phyloP scores from a whole-genome alignment of 1,140 invertebrate species.

The Oedothorax gibbosus region DNA sequence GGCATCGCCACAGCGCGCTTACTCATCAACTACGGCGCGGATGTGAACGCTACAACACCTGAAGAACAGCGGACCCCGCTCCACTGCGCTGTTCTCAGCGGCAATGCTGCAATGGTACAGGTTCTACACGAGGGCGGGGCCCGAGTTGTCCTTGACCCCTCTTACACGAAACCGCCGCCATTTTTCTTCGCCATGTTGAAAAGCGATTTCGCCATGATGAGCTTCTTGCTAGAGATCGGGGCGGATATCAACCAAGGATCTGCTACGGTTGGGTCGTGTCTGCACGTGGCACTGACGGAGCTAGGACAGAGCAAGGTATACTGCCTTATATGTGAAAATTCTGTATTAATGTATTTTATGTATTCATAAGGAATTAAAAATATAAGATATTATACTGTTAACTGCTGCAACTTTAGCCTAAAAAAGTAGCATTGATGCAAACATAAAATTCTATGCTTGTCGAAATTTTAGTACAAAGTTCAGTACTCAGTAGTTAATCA shows the following conservation, averaged over 20 bases:
- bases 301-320: conserved; percentile 67
- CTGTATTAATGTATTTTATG: no score
- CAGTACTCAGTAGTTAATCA: no score
- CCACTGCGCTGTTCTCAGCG: conserved; percentile 87
- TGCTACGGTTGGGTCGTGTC: conserved; percentile 83
- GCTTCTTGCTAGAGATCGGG: conserved; percentile 72
- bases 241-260: conserved; percentile 85
- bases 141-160: conserved; percentile 75
- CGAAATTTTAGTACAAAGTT: no score
- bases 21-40: conserved; percentile 80
- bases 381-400: no score
- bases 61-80: conserved; percentile 86
- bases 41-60: conserved; percentile 83
- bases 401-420: no score
- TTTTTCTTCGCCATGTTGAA: conserved; percentile 84
- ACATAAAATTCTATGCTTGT: no score
- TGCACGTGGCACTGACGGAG: conserved; percentile 88
- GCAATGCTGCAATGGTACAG: conserved; percentile 81
- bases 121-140: conserved; percentile 84
- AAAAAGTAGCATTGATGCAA: no score
- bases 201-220: conserved; percentile 80
- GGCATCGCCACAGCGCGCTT: conserved; percentile 81
- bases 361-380: no score
- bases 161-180: conserved; percentile 82
- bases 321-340: background rate